Evolutionary conservation across 2,797 vertebrate species (phyloP), one percentile per base, ranked within the genome.

Genomic region (Tragelaphus oryx): DNA sequence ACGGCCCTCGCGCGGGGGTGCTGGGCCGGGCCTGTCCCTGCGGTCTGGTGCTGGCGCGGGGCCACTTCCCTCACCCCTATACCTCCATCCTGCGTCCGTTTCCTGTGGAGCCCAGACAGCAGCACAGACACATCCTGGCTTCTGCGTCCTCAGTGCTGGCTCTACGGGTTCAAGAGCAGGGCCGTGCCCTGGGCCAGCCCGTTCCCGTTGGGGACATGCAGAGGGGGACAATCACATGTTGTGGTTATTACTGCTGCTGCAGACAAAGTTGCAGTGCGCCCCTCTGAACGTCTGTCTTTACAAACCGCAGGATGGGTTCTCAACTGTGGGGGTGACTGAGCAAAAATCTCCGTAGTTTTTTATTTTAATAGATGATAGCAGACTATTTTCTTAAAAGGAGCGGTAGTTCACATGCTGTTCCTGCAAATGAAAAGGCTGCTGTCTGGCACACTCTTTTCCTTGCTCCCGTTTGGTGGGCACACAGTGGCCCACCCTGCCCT

Each of bases 141-240:
- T 2, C 0, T 10, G 52, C 8, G 3, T 41, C 4, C 79, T 16
- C 33, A 26, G 13, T 8, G 8, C 33, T n/a, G n/a, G 17, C 10
- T 1, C 2, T 59, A 6, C 6, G 2, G 7, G 22, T 5, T 16
- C 33, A 60, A 30, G 9, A 74, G 52, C 24, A 8, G 33, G 18
- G 26, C 17, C 10, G 33, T 52, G 11, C 22, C 33, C 9, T 0
- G 3, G n/a, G 37, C 18, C 37, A 10, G 18, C 26, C 57, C 0
- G 0, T 22, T 17, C 60, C 16, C 52, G 11, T 2, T 30, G 20
- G 46, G 48, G 48, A 4, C 17, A 8, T 8, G 28, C 33, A 37
- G 86, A 46, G 1, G 44, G 8, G 6, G 4, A 60, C 14, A n/a
- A 5, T 28, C 57, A 74, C 33, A 6, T 14, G 5, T 14, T n/a